Evolutionary conservation across 2,797 vertebrate genomes (phyloP).

Genomic region (Melanotaenia maccullochi): DNA sequence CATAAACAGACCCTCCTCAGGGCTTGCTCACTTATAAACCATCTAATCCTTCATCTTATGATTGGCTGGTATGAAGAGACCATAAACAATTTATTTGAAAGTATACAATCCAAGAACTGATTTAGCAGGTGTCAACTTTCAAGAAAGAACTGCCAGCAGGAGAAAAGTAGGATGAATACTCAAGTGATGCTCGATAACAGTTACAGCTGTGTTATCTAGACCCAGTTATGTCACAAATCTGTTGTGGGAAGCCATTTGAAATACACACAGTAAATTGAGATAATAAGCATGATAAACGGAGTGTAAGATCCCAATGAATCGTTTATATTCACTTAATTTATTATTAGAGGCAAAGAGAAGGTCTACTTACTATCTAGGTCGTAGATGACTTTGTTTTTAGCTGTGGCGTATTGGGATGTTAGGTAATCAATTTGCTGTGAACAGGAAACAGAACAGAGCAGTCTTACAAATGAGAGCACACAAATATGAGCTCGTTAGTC

Average conservation of each 20-base stretch:
- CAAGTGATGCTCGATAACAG: slow-evolving; percentile 16
- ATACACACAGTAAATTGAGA: slow-evolving; percentile 30
- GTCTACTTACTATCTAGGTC: slow-evolving; percentile 93
- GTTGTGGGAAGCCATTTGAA: slow-evolving; percentile 37
- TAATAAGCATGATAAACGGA: slow-evolving; percentile 29
- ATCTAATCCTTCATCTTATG: neutral
- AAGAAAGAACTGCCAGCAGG: slow-evolving; percentile 25
- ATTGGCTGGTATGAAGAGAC: neutral
- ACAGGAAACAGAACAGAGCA: slow-evolving; percentile 51
- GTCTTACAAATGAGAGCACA: slow-evolving; percentile 25
- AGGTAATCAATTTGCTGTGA: slow-evolving; percentile 94
- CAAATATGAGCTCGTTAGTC: slow-evolving; percentile 19
- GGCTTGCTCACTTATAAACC: neutral
- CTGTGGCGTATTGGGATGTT: slow-evolving; percentile 87
- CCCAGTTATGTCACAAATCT: slow-evolving; percentile 54
- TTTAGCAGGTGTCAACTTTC: slow-evolving; percentile 33
- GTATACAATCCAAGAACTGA: neutral
- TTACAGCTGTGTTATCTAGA: slow-evolving; percentile 34
- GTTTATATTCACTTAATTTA: slow-evolving; percentile 40
- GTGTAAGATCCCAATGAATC: slow-evolving; percentile 23
- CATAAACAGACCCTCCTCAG: neutral
- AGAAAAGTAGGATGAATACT: slow-evolving; percentile 40
- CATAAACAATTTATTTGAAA: neutral
- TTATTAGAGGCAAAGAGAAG: slow-evolving; percentile 20
- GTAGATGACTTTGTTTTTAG: slow-evolving; percentile 89